Percentiles rank a stretch among this genome's conserved stretches.
These are phyloP conservation scores for Drosophila mulleri DNA, from an alignment of 2,888 invertebrate genomes.

Conservation along the genomic window DNA sequence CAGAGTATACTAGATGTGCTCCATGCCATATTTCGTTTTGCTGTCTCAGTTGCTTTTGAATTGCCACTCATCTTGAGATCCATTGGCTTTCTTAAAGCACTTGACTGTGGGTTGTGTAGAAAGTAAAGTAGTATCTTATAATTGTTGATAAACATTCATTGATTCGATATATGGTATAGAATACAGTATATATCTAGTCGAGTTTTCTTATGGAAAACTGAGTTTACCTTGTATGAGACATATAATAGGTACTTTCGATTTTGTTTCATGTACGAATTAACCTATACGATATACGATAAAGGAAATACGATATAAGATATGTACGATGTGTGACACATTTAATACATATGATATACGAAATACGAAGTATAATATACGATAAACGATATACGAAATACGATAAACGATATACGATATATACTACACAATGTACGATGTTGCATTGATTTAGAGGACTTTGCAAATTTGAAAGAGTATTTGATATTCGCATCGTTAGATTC, in stretches of 20 bases:
- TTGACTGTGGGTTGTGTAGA: not conserved
- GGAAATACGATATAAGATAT: not conserved
- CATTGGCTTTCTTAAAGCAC: not conserved
- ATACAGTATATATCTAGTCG: too few species aligned
- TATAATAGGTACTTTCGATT: not conserved
- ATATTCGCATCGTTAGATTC: not conserved
- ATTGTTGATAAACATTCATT: too few species aligned
- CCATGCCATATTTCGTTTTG: conserved; percentile 51
- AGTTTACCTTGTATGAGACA: not conserved
- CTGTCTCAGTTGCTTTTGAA: conserved; percentile 19
- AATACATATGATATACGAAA: too few species aligned
- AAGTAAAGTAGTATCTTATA: too few species aligned
- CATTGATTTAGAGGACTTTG: not conserved
- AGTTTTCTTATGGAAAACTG: too few species aligned
- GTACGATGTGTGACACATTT: not conserved
- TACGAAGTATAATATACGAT: not conserved
- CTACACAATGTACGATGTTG: not conserved
- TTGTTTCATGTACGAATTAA: not conserved
- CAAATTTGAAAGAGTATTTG: conserved; percentile 16
- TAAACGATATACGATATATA: not conserved
- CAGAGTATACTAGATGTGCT: conserved; percentile 50
- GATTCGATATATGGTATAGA: too few species aligned
- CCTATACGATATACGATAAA: not conserved
- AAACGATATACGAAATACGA: not conserved
- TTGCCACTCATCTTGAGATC: not conserved